Evolutionary conservation across 2,797 vertebrate genomes (phyloP).

Genomic region (Sebastes vulpes): DNA sequence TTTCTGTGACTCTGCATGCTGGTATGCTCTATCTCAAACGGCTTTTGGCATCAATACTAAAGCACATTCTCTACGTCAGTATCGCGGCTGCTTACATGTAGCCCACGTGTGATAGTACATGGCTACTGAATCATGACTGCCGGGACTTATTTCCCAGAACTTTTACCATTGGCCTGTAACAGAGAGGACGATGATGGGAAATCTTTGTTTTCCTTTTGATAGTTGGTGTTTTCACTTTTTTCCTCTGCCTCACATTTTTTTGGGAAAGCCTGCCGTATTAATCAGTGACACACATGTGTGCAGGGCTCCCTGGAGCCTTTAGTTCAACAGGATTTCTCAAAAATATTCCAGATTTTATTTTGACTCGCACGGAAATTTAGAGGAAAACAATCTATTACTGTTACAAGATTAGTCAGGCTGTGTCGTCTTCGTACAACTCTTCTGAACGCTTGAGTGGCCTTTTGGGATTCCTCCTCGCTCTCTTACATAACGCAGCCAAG

Average conservation of each 20-base stretch:
- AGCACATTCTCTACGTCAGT: slow-evolving; percentile 1
- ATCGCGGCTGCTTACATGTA: not conserved
- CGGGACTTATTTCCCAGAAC: slow-evolving; percentile 65
- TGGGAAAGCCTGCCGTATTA: slow-evolving; percentile 74
- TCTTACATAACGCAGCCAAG: slow-evolving; percentile 19
- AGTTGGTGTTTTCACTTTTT: slow-evolving; percentile 70
- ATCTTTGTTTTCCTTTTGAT: slow-evolving; percentile 80
- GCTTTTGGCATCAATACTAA: slow-evolving; percentile 17
- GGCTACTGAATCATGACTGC: slow-evolving; percentile 42
- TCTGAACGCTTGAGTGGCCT: slow-evolving; percentile 17
- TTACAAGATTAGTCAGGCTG: slow-evolving; percentile 32
- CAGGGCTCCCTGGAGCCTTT: slow-evolving; percentile 61
- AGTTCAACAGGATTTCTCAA: slow-evolving; percentile 62
- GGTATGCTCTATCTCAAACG: not conserved
- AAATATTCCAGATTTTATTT: slow-evolving; percentile 72
- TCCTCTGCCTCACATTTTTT: slow-evolving; percentile 68
- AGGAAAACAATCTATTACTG: slow-evolving; percentile 55
- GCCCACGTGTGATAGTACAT: not conserved
- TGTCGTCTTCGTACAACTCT: slow-evolving; percentile 1
- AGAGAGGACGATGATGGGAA: slow-evolving; percentile 69
- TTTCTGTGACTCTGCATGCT: slow-evolving; percentile 30
- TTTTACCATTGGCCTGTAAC: slow-evolving; percentile 38
- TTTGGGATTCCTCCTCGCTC: slow-evolving; percentile 19
- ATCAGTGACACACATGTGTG: slow-evolving; percentile 73
- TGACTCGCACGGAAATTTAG: slow-evolving; percentile 55